Conservation (phyloP, 2,797 vertebrate species). For the Rhinichthys osculus region DNA sequence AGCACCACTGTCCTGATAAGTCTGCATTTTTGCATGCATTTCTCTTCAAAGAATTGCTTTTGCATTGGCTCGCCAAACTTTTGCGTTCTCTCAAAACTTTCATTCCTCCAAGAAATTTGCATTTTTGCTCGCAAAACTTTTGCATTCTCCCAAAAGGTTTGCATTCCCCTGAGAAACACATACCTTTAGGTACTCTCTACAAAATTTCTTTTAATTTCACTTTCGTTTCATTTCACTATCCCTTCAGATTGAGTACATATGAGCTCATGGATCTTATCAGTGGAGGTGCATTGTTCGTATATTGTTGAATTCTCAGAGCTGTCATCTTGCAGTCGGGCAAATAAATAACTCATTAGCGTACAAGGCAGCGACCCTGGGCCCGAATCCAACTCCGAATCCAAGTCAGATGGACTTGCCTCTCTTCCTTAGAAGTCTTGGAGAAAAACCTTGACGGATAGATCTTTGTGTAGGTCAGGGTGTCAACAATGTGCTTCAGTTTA, state of each 20-base stretch:
- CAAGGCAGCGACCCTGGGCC: neutral
- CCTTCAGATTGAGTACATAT: neutral
- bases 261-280: neutral
- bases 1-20: neutral
- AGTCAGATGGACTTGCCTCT: constrained; percentile 23
- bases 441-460: neutral
- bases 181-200: neutral
- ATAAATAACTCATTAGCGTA: constrained; percentile 24
- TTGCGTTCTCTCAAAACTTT: neutral
- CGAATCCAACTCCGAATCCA: constrained; percentile 13
- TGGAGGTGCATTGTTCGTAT: neutral
- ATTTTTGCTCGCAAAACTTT: neutral
- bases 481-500: constrained; percentile 1
- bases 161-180: neutral
- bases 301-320: neutral
- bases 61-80: neutral
- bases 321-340: constrained; percentile 19
- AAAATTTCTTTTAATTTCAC: too few species aligned
- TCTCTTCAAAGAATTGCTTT: neutral
- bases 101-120: neutral
- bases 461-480: constrained; percentile 11
- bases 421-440: neutral
- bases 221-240: too few species aligned
- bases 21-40: neutral
- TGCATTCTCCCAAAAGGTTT: neutral